Percentiles rank a stretch among this genome's conserved stretches.
phyloP scores from a whole-genome alignment of 1,140 invertebrate genomes.

The Camponotus pennsylvanicus region DNA sequence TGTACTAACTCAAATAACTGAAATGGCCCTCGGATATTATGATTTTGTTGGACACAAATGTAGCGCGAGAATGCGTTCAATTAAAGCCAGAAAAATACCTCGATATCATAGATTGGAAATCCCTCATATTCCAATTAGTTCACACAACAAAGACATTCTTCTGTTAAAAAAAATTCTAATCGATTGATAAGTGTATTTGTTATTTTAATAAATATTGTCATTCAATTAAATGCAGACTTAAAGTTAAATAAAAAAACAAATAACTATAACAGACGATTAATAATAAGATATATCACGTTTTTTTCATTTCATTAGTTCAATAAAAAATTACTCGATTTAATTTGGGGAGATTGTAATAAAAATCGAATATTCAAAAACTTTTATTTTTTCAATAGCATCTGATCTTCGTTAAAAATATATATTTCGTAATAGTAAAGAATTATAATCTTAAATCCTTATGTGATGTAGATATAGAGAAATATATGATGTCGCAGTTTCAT shows the following conservation, averaged over 20 bases:
- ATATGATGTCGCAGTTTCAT: too few relatives aligned
- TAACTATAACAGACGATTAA: not conserved
- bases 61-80: conserved; percentile 39
- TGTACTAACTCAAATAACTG: conserved; percentile 30
- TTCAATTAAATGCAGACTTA: not conserved
- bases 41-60: conserved; percentile 43
- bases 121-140: not conserved
- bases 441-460: not conserved
- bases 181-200: not conserved
- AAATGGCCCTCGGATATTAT: conserved; percentile 40
- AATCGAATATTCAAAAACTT: not conserved
- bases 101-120: conserved; percentile 32
- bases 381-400: not conserved
- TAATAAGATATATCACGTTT: not conserved
- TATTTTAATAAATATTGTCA: not conserved
- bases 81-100: conserved; percentile 32
- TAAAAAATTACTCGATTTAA: not conserved
- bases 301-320: not conserved
- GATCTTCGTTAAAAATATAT: not conserved
- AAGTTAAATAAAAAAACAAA: not conserved
- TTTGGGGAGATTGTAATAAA: not conserved
- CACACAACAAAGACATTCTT: not conserved
- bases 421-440: not conserved
- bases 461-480: not conserved
- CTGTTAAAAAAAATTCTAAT: not conserved